A percentile compares a stretch with the other conserved stretches of the same genome.
Conservation (phyloP, 2,888 invertebrate species). For the Nomada flava region DNA sequence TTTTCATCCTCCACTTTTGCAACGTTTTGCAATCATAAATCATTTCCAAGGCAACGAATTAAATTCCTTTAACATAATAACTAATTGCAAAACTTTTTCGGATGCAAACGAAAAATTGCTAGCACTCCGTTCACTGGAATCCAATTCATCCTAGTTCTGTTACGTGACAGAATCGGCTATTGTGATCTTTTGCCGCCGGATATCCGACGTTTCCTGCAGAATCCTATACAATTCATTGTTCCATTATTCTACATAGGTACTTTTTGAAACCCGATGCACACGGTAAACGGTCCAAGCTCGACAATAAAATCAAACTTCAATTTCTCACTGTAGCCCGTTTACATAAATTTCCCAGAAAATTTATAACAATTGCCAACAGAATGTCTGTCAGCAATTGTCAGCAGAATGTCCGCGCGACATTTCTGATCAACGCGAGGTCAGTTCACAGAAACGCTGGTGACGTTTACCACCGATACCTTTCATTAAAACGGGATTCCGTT, state of each 20-base stretch:
- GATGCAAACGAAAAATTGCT: constrained; percentile 10
- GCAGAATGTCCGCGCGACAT: background rate
- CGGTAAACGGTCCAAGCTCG: constrained; percentile 22
- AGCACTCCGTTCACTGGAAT: constrained; percentile 18
- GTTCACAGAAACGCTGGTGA: constrained; percentile 25
- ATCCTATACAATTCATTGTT: constrained; percentile 57
- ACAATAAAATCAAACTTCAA: background rate
- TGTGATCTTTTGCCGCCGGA: constrained; percentile 61
- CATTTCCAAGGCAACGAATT: background rate
- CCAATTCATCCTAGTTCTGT: constrained; percentile 31
- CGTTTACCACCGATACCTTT: constrained; percentile 19
- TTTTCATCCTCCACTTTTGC: background rate
- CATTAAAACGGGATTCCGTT: constrained; percentile 33
- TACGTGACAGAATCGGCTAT: constrained; percentile 37
- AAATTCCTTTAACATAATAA: background rate
- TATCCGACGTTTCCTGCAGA: constrained; percentile 63
- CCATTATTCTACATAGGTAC: constrained; percentile 45
- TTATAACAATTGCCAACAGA: background rate
- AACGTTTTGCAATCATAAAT: background rate
- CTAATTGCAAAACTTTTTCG: background rate
- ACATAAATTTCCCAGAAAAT: background rate
- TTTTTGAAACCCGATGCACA: constrained; percentile 35
- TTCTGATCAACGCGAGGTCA: background rate
- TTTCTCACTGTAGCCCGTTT: background rate
- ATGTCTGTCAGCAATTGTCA: no score